These are phyloP conservation scores for Diorhabda carinulata DNA, from an alignment of 1,140 invertebrate species.

Conservation along the genomic window DNA sequence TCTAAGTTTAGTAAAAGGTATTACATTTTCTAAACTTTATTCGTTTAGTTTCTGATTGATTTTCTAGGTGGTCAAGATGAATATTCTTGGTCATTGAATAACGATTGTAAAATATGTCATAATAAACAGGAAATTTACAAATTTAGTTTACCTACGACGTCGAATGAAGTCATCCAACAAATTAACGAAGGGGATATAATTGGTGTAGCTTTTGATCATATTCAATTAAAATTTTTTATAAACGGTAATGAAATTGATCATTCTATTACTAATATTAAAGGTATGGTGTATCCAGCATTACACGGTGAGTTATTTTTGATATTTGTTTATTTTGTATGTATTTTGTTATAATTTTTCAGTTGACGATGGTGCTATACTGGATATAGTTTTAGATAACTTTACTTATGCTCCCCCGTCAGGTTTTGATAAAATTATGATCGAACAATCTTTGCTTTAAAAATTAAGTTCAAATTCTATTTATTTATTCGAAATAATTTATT, in stretches of 20 bases:
- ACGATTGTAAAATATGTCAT: constrained; percentile 82
- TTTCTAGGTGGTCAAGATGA: constrained; percentile 72
- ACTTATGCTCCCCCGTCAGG: constrained; percentile 78
- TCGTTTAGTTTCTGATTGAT: too few relatives aligned
- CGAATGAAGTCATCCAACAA: constrained; percentile 43
- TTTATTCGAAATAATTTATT: constrained; percentile 14
- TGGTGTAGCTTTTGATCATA: constrained; percentile 93
- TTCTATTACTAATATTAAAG: constrained; percentile 84
- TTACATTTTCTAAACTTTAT: neutral
- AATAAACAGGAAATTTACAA: constrained; percentile 77
- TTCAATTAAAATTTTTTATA: constrained; percentile 92
- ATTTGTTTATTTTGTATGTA: neutral
- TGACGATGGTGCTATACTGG: constrained; percentile 94
- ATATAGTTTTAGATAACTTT: constrained; percentile 90
- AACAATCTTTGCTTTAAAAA: constrained; percentile 89
- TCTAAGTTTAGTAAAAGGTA: constrained; percentile 72
- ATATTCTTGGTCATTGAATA: constrained; percentile 91
- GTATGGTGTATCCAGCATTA: constrained; percentile 86
- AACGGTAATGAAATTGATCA: constrained; percentile 86
- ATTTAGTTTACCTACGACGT: constrained; percentile 46
- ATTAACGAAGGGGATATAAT: constrained; percentile 90
- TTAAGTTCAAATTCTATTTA: constrained; percentile 16
- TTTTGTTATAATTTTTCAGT: constrained; percentile 61
- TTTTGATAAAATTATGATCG: constrained; percentile 94
- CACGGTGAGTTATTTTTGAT: constrained; percentile 66